Percentiles rank a stretch among this genome's conserved stretches.
Evolutionary conservation across 2,888 invertebrate genomes (phyloP).

Genomic region (Pristionchus japonicus): DNA sequence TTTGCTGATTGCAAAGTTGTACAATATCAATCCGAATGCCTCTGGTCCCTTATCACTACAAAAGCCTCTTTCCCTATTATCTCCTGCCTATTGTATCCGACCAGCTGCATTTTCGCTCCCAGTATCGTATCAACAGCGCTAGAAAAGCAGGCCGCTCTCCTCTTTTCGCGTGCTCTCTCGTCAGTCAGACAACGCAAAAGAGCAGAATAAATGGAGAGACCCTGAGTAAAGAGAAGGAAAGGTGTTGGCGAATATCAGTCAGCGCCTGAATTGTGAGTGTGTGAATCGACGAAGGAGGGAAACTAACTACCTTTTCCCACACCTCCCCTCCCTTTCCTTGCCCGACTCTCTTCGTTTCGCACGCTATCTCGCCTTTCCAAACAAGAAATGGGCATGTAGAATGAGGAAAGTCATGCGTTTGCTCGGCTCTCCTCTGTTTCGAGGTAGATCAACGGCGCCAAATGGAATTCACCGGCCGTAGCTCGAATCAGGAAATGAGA

Average conservation of each 20-base stretch:
- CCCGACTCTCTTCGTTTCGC: neutral
- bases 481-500: neutral
- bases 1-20: too few species aligned
- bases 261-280: neutral
- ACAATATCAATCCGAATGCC: too few species aligned
- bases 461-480: neutral
- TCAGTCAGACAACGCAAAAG: neutral
- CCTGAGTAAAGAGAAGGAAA: neutral
- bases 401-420: too few species aligned
- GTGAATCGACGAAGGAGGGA: neutral
- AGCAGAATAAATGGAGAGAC: neutral
- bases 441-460: neutral
- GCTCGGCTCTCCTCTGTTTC: neutral
- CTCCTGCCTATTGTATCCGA: neutral
- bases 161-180: neutral
- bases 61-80: constrained; percentile 2
- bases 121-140: neutral
- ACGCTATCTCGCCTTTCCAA: neutral
- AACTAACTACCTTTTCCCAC: constrained; percentile 5
- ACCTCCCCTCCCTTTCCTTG: neutral
- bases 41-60: neutral
- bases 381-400: too few species aligned
- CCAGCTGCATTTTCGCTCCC: constrained; percentile 1
- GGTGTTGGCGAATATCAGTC: neutral
- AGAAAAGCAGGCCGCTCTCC: neutral